Evolutionary conservation across 2,888 invertebrate genomes (phyloP).

Genomic region (Cantharis flavilabris): DNA sequence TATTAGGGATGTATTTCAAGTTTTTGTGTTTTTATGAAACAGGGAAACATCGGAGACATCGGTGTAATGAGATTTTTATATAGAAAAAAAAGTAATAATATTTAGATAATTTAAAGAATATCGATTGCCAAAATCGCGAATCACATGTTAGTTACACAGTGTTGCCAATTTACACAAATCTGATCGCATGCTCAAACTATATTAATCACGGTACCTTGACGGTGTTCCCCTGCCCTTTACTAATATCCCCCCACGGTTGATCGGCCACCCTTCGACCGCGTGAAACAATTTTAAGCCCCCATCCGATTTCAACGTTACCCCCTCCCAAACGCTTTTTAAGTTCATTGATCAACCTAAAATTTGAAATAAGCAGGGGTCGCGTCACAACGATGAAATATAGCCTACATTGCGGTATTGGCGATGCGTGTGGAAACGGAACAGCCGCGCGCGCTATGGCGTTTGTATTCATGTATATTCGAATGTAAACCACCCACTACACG

Average conservation of each 20-base stretch:
- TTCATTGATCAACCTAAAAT: conserved; percentile 50
- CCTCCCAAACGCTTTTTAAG: conserved; percentile 45
- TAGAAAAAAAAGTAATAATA: neutral
- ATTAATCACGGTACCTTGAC: conserved; percentile 61
- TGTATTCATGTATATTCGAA: conserved; percentile 42
- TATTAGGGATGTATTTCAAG: neutral
- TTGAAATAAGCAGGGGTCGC: conserved; percentile 44
- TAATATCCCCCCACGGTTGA: conserved; percentile 42
- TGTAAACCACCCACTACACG: conserved; percentile 44
- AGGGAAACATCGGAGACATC: neutral
- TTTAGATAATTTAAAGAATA: conserved; percentile 27
- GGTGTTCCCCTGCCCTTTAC: conserved; percentile 51
- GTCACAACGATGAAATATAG: conserved; percentile 46
- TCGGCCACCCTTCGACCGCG: conserved; percentile 47
- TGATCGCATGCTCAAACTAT: conserved; percentile 60
- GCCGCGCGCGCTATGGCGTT: conserved; percentile 35
- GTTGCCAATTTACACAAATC: conserved; percentile 57
- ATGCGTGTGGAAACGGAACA: conserved; percentile 42
- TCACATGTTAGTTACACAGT: conserved; percentile 38
- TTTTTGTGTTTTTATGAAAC: neutral
- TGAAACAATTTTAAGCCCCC: conserved; percentile 48
- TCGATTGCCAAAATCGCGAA: conserved; percentile 50
- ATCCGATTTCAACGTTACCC: conserved; percentile 36
- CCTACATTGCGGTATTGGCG: conserved; percentile 42
- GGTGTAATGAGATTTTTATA: neutral